Evolutionary conservation across 1,140 invertebrate species (phyloP).

Genomic region (Acyrthosiphon pisum): DNA sequence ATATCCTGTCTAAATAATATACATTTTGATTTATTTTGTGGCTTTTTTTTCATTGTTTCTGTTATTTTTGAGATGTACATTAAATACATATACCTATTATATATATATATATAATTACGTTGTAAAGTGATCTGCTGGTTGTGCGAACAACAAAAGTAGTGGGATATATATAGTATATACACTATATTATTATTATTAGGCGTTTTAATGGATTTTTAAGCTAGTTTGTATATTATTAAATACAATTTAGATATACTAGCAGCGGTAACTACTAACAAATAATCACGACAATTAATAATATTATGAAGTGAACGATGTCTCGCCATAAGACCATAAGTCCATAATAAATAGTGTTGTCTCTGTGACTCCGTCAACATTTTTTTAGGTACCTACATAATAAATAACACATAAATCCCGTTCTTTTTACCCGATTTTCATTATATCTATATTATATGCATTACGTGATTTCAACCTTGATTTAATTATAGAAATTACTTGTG

Average conservation of each 20-base stretch:
- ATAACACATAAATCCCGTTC: background rate
- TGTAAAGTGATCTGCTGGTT: too few species aligned
- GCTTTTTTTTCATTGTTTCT: background rate
- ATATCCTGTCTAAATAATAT: background rate
- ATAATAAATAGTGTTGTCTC: background rate
- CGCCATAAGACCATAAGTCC: background rate
- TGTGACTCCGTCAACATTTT: background rate
- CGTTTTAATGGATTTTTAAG: conserved; percentile 14
- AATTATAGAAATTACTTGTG: background rate
- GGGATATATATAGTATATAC: background rate
- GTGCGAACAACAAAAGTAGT: background rate
- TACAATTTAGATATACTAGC: background rate
- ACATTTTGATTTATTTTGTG: background rate
- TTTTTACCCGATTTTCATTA: background rate
- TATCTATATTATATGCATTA: background rate
- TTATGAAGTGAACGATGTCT: background rate
- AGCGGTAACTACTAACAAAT: background rate
- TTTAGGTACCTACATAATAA: background rate
- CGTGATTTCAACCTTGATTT: background rate
- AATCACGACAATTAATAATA: background rate
- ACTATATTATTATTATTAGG: background rate
- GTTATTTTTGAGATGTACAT: background rate
- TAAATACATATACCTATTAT: background rate
- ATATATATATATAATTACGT: background rate
- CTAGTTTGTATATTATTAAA: background rate